A percentile compares a stretch with the other conserved stretches of the same genome.
phyloP scores from a whole-genome alignment of 2,888 invertebrate genomes.

The Drosophila meridionalis region DNA sequence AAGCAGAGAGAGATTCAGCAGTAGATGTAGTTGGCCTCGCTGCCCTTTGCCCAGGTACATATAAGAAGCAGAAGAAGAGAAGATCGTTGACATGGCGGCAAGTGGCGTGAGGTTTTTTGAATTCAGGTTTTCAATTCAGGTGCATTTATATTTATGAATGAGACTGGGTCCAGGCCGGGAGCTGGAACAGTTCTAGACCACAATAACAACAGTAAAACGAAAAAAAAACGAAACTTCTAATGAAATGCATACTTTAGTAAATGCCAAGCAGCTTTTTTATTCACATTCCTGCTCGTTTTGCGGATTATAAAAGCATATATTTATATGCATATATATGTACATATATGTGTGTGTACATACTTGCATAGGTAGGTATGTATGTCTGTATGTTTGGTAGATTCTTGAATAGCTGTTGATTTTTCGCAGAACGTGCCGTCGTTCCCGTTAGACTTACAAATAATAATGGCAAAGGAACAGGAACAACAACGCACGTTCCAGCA shows the following conservation, averaged over 20 bases:
- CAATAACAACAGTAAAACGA: conserved; percentile 28
- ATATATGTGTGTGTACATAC: conserved; percentile 3
- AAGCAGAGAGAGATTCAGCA: conserved; percentile 4
- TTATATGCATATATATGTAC: background rate
- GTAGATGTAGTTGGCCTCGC: conserved; percentile 31
- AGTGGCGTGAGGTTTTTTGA: conserved; percentile 55
- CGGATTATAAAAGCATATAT: conserved; percentile 6
- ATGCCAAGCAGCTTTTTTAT: conserved; percentile 54
- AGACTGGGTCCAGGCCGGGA: conserved; percentile 27
- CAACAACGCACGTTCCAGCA: conserved; percentile 39
- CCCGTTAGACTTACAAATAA: conserved; percentile 59
- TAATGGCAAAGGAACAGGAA: conserved; percentile 22
- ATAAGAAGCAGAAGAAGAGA: conserved; percentile 44
- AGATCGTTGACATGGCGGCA: conserved; percentile 77
- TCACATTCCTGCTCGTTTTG: conserved; percentile 55
- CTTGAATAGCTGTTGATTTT: conserved; percentile 24
- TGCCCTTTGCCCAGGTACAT: conserved; percentile 44
- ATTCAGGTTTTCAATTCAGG: conserved; percentile 75
- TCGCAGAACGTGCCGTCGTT: conserved; percentile 42
- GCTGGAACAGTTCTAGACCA: conserved; percentile 39
- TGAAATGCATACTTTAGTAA: conserved; percentile 58
- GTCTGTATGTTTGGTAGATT: background rate
- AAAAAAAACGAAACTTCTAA: conserved; percentile 24
- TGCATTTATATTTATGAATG: conserved; percentile 71
- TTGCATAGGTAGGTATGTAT: background rate